phyloP scores from a whole-genome alignment of 2,113 vertebrate genomes.

The Phaetusa simplex region DNA sequence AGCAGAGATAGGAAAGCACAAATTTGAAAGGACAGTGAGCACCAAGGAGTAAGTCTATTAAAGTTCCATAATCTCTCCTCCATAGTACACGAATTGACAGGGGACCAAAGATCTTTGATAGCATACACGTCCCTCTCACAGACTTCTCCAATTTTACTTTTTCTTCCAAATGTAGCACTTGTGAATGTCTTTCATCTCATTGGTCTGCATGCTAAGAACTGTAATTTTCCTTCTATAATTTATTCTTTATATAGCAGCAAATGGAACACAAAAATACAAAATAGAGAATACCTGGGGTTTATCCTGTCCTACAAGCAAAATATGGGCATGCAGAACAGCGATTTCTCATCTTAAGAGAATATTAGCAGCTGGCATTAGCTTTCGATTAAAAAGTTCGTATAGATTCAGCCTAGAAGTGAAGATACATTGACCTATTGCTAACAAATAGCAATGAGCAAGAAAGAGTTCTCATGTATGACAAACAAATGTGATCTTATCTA shows the following conservation, averaged over 20 bases:
- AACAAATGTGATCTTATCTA: background rate
- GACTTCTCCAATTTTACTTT: background rate
- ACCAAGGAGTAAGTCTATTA: background rate
- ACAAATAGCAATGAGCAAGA: background rate
- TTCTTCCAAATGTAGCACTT: background rate
- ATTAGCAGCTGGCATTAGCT: background rate
- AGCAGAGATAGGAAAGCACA: background rate
- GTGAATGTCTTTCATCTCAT: background rate
- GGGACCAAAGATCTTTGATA: background rate
- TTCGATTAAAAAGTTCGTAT: background rate
- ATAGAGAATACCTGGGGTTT: background rate
- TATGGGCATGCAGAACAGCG: background rate
- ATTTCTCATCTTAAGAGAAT: background rate
- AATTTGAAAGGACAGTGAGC: background rate
- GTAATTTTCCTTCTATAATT: background rate
- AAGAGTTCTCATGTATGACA: background rate
- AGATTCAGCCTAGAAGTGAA: background rate
- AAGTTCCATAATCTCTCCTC: background rate
- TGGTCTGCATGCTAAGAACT: background rate
- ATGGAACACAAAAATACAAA: background rate
- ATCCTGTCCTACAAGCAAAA: background rate
- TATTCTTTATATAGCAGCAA: background rate
- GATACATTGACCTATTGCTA: background rate
- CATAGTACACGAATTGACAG: fast-evolving
- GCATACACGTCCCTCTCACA: background rate